A percentile compares a stretch with the other conserved stretches of the same genome.
Evolutionary conservation across 2,113 vertebrate species (phyloP).

Genomic region (crab-eating macaque (Macaca fascicularis)): DNA sequence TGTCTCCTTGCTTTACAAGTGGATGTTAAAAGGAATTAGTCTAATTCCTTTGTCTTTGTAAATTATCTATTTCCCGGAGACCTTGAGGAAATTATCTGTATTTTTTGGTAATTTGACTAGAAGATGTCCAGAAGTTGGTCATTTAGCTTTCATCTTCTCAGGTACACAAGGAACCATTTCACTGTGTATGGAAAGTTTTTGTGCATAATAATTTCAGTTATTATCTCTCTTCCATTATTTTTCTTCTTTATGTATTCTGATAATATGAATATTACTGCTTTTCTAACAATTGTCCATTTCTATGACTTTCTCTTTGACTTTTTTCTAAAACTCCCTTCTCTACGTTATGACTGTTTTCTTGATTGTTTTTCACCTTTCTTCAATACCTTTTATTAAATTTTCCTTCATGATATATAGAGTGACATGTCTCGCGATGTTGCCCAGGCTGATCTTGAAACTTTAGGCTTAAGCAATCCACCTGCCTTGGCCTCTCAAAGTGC

Average conservation of each 20-base stretch:
- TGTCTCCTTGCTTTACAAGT: neutral
- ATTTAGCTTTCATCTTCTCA: neutral
- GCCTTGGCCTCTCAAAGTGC: too few species aligned
- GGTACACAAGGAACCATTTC: neutral
- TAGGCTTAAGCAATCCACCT: too few species aligned
- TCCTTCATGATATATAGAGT: neutral
- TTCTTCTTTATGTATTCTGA: neutral
- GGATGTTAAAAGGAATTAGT: neutral
- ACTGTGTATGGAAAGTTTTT: neutral
- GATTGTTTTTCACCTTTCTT: neutral
- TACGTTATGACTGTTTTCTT: neutral
- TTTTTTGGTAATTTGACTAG: neutral
- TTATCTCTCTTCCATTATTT: constrained; percentile 2
- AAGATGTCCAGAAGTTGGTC: neutral
- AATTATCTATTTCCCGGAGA: neutral
- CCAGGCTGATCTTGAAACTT: too few species aligned
- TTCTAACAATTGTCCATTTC: neutral
- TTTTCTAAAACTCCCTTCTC: neutral
- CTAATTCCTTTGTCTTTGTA: neutral
- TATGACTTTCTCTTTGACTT: constrained; percentile 6
- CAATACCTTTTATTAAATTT: constrained; percentile 3
- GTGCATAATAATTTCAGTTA: constrained; percentile 17
- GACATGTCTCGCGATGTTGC: too few species aligned
- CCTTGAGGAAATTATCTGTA: neutral
- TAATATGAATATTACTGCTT: neutral